phyloP scores from a whole-genome alignment of 2,797 vertebrate species.

The Anabas testudineus region DNA sequence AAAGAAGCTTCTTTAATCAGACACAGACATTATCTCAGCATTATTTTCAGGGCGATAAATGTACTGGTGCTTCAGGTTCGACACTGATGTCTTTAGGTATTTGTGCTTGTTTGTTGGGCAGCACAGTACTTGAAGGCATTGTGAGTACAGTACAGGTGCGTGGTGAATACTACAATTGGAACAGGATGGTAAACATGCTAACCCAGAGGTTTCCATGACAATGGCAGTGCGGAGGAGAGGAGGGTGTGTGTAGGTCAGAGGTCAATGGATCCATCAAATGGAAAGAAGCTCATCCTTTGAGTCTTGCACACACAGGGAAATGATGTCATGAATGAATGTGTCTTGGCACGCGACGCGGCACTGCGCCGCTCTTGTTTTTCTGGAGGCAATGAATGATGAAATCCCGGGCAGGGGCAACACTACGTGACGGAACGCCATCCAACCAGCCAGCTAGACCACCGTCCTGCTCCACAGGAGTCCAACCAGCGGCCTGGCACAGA shows the following conservation, averaged over 20 bases:
- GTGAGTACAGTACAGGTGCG: constrained; percentile 8
- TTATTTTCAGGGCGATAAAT: constrained; percentile 18
- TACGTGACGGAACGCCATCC: constrained; percentile 20
- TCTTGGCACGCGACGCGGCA: constrained; percentile 32
- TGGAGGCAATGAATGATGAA: constrained; percentile 57
- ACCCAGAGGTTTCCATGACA: constrained; percentile 25
- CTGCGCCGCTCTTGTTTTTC: constrained; percentile 42
- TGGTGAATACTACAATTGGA: neutral
- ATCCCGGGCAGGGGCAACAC: constrained; percentile 37
- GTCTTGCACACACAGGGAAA: constrained; percentile 42
- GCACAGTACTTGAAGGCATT: constrained; percentile 23
- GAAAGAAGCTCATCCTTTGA: constrained; percentile 32
- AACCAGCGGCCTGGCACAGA: constrained; percentile 51
- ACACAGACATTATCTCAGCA: constrained; percentile 27
- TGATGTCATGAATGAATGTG: constrained; percentile 45
- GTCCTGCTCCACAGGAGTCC: constrained; percentile 61
- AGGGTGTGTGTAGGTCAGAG: constrained; percentile 61
- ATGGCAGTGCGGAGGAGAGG: constrained; percentile 52
- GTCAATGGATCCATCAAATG: constrained; percentile 49
- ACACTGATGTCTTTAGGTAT: constrained; percentile 17
- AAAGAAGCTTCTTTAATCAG: constrained; percentile 18
- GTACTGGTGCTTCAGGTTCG: constrained; percentile 8
- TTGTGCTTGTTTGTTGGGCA: constrained; percentile 55
- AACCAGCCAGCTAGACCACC: constrained; percentile 6
- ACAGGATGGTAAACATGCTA: neutral